Conservation (phyloP, 64 coral and sea anemone genomes). For the Montipora foliosa region DNA sequence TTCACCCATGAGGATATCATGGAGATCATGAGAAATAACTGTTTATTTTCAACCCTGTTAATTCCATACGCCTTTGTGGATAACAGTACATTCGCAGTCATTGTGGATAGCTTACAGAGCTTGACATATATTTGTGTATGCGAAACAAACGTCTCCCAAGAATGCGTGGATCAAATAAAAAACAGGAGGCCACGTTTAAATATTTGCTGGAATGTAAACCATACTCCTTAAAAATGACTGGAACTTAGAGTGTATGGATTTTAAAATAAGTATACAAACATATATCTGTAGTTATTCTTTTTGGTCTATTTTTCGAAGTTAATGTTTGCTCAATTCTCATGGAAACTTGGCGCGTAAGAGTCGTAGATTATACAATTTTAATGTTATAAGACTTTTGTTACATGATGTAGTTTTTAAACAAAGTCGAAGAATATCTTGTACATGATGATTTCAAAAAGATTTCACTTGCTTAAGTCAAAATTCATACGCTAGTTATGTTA, state of each 20-base stretch:
- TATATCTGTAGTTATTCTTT: slow-evolving; percentile 14
- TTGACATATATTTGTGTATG: too few species aligned
- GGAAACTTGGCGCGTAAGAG: slow-evolving; percentile 6
- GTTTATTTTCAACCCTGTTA: neutral
- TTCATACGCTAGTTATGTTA: too few species aligned
- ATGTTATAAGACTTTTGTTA: too few species aligned
- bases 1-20: neutral
- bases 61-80: slow-evolving; percentile 16
- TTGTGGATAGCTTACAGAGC: neutral
- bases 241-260: slow-evolving; percentile 16
- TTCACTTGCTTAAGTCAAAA: too few species aligned
- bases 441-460: too few species aligned
- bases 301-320: slow-evolving; percentile 5
- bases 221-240: slow-evolving; percentile 15
- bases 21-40: slow-evolving; percentile 1
- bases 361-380: too few species aligned
- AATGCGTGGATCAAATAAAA: slow-evolving; percentile 3
- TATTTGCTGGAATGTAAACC: slow-evolving; percentile 33
- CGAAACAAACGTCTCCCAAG: slow-evolving; percentile 7
- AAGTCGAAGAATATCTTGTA: too few species aligned
- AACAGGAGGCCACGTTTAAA: slow-evolving; percentile 18
- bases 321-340: neutral
- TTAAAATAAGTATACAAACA: neutral
- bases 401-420: too few species aligned
- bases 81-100: neutral